Evolutionary conservation across 2,797 vertebrate species (phyloP).

Genomic region (Pipistrellus kuhlii): DNA sequence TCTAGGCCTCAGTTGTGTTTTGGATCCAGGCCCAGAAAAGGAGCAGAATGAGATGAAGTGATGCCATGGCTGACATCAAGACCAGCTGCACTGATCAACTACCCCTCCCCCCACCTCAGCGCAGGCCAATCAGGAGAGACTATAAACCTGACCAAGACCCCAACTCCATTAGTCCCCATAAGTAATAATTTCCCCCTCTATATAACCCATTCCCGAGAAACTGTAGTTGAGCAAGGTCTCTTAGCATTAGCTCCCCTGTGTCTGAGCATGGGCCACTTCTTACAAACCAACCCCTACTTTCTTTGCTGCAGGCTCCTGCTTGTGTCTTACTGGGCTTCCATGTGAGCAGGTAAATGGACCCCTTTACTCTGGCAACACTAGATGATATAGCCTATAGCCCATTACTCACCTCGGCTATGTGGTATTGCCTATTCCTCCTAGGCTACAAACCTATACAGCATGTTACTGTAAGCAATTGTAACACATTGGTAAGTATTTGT

Average conservation of each 20-base stretch:
- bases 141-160: not conserved
- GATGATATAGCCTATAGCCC: not conserved
- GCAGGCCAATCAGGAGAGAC: not conserved
- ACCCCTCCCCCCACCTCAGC: not conserved
- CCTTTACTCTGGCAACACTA: not conserved
- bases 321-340: not conserved
- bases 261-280: not conserved
- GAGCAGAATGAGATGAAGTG: not conserved
- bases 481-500: not conserved
- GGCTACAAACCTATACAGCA: not conserved
- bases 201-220: not conserved
- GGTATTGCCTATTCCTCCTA: not conserved
- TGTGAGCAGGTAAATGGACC: not conserved
- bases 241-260: not conserved
- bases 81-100: not conserved
- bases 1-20: not conserved
- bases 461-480: not conserved
- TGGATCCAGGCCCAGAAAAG: not conserved
- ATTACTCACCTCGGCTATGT: not conserved
- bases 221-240: not conserved
- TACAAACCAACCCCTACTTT: not conserved
- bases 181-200: not conserved
- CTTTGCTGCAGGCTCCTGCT: not conserved
- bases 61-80: not conserved
- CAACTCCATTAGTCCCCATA: not conserved